A percentile compares a stretch with the other conserved stretches of the same genome.
These are phyloP conservation scores for Edolisoma coerulescens DNA, from an alignment of 2,113 vertebrate genomes.

Conservation along the genomic window DNA sequence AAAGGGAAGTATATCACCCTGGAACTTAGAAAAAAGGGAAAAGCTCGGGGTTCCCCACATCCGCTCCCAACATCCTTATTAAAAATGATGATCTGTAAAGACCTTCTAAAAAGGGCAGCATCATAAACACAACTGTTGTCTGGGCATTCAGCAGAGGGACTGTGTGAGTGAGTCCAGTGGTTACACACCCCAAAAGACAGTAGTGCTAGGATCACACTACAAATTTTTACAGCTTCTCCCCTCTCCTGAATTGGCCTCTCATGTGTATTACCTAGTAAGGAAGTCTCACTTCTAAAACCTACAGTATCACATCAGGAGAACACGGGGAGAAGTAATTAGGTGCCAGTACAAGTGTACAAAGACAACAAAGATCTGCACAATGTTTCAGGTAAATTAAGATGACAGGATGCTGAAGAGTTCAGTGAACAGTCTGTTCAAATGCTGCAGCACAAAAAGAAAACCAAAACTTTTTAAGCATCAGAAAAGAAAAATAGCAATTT, in stretches of 20 bases:
- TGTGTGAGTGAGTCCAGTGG: rapidly evolving
- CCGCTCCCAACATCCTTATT: not conserved
- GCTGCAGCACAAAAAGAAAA: not conserved
- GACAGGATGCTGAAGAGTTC: not conserved
- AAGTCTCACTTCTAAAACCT: not conserved
- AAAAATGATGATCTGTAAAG: not conserved
- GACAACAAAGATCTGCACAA: not conserved
- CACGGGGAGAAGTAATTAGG: not conserved
- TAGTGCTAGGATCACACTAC: rapidly evolving
- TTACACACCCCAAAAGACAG: not conserved
- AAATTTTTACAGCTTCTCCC: not conserved
- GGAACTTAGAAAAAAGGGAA: not conserved
- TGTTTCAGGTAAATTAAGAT: not conserved
- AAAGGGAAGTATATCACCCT: not conserved
- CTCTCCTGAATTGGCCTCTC: not conserved
- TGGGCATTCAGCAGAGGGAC: not conserved
- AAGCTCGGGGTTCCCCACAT: not conserved
- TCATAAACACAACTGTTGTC: not conserved
- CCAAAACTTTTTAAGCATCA: not conserved
- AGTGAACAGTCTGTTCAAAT: not conserved
- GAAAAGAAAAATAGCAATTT: not conserved
- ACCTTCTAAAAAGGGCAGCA: not conserved
- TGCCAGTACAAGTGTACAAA: not conserved
- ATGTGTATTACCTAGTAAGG: rapidly evolving
- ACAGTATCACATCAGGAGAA: not conserved